Base-by-base conservation (phyloP, 2,797 vertebrate species). In the Myoxocephalus aenaeus region DNA sequence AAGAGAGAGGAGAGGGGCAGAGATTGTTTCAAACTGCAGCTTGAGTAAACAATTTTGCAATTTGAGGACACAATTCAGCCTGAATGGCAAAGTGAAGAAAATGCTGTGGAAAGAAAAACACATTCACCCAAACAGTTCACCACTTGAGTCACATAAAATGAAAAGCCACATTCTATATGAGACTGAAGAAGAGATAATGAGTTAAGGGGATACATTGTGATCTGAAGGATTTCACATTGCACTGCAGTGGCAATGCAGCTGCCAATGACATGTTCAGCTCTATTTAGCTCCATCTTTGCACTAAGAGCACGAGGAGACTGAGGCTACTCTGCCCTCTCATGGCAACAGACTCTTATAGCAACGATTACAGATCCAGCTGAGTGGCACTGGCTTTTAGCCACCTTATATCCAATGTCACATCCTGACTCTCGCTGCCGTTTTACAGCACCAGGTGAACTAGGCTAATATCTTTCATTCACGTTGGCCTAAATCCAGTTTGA, bases 281-380 rank as follows among this genome's bases (percentile, higher is more conserved):
- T 69, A 79, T 91, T 89, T 84, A 73, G 82, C 79, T 77, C 65
- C 65, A 85, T 88, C 79, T 80, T 75, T 82, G 83, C 53, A 71
- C 72, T 46, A 74, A 77, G 75, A 87, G 77, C 73, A 38, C 25
- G 62, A 80, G 36, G 76, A 70, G 29, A 84, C 76, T 84, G 77
- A 86, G 48, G 73, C 82, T 65, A 86, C 82, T 89, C 87, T 84
- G 90, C 92, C 92, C 91, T 91, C 94, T 77, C 29, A 79, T 87
- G 94, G 94, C 22, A 38, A 76, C 72, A 82, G 53, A 15, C 77
- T 72, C 51, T n/a, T 69, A 89, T 5, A 73, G 85, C 90, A 86
- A 56, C 51, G 32, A 70, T 67, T 75, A 65, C 73, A 75, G 65
- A 65, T 73, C 44, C 70, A 25, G 75, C 82, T 38, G 63, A 84